These are phyloP conservation scores for Grus americana DNA, from an alignment of 2,113 vertebrate species.

Conservation along the genomic window DNA sequence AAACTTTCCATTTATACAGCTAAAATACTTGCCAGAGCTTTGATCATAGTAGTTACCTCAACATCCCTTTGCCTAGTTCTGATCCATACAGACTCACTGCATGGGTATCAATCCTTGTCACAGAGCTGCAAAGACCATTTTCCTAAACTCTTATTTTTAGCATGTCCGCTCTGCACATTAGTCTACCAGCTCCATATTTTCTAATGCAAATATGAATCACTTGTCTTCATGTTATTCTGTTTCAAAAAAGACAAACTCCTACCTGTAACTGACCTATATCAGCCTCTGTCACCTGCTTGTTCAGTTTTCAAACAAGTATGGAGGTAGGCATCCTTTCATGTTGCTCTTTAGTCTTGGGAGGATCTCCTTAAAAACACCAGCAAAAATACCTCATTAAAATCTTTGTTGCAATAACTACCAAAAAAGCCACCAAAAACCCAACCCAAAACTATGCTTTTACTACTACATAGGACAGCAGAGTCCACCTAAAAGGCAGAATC, in stretches of 20 bases:
- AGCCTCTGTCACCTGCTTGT: conserved; percentile 46
- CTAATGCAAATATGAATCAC: not conserved
- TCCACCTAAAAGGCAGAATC: not conserved
- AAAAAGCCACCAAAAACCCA: not conserved
- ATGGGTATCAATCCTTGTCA: not conserved
- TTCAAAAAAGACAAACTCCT: conserved; percentile 16
- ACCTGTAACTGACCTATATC: conserved; percentile 44
- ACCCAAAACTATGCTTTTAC: not conserved
- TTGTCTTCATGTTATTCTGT: not conserved
- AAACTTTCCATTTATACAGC: not conserved
- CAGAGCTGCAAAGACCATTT: not conserved
- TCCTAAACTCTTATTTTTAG: not conserved
- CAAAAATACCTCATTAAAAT: conserved; percentile 44
- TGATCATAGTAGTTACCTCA: not conserved
- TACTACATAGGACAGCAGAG: not conserved
- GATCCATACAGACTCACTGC: not conserved
- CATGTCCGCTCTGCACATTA: not conserved
- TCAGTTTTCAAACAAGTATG: conserved; percentile 38
- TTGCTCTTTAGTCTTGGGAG: conserved; percentile 37
- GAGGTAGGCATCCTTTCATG: not conserved
- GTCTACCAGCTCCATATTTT: not conserved
- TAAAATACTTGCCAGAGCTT: not conserved
- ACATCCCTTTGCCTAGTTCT: not conserved
- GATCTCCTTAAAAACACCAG: conserved; percentile 51
- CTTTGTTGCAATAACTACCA: not conserved